Evolutionary conservation across 2,888 invertebrate genomes (phyloP), one percentile per base, ranked within the genome.

Genomic region (Seladonia tumulorum): DNA sequence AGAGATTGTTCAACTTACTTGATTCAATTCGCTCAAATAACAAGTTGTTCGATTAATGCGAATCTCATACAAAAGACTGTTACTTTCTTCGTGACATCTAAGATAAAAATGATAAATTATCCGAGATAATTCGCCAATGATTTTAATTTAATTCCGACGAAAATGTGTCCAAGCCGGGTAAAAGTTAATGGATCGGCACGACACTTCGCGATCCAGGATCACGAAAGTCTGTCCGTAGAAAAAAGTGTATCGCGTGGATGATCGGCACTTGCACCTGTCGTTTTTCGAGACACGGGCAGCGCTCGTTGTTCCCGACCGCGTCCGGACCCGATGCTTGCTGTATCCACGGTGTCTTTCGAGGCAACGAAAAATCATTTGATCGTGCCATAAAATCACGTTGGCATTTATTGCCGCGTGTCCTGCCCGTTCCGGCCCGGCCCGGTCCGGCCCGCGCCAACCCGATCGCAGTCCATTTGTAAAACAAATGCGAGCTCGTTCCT

Each of bases 371-470:
- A 88, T 88, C 88, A 88, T 86, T 84, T 81, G 88, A 86, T 88
- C 83, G 88, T 79, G 86, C 83, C 81, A 84, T 88, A 88, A 88
- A 88, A 86, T 86, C 88, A 84, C 84, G 83, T 79, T 88, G 88
- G 86, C 88, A 88, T 88, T 88, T 88, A 88, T 88, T 88, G 86
- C 83, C 82, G 82, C 72, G 79, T 86, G 83, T 88, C 79, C 77
- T 81, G 83, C 83, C 77, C 63, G 63, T 29, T 63, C 63, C 63
- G 29, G 16, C 4, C 29, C 63, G 29, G 16, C 29, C 63, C 63
- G 29, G 16, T 1, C 29, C 63, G 29, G 16, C 29, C 29, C 63
- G 63, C 29, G 25, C 63, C 14, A 18, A 16, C 16, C 18, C 18
- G 29, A 29, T 29, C 68, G 70, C 76, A 76, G 71, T 89, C 80